These are phyloP conservation scores for Eupithecia abbreviata DNA, from an alignment of 2,888 invertebrate species.

Conservation along the genomic window DNA sequence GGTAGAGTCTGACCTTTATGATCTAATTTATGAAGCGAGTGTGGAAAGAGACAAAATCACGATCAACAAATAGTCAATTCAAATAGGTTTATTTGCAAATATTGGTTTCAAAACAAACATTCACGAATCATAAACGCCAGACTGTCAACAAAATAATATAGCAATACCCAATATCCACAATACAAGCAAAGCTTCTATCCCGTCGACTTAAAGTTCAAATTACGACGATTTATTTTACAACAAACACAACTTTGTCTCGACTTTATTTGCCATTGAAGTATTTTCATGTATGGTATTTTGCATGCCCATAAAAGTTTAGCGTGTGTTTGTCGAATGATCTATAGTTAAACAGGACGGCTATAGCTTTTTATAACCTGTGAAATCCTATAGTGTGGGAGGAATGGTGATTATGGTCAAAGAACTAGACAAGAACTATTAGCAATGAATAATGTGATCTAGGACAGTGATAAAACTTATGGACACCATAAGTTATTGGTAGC, in stretches of 20 bases:
- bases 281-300: constrained; percentile 44
- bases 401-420: background rate
- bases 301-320: constrained; percentile 51
- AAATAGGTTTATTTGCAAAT: constrained; percentile 20
- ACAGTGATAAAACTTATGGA: background rate
- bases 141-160: background rate
- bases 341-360: constrained; percentile 25
- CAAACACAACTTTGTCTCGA: constrained; percentile 44
- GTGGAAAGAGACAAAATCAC: background rate
- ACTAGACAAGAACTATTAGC: constrained; percentile 5
- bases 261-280: constrained; percentile 44
- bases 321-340: constrained; percentile 37
- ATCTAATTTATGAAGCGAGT: background rate
- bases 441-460: constrained; percentile 6
- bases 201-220: constrained; percentile 14
- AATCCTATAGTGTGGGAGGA: constrained; percentile 8
- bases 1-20: too few relatives aligned
- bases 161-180: background rate
- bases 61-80: background rate
- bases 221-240: constrained; percentile 21
- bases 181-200: background rate
- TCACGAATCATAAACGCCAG: constrained; percentile 10
- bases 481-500: background rate
- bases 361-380: constrained; percentile 21
- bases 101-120: constrained; percentile 17